Evolutionary conservation across 2,113 vertebrate species (phyloP).

Genomic region (Rhipidura dahli): DNA sequence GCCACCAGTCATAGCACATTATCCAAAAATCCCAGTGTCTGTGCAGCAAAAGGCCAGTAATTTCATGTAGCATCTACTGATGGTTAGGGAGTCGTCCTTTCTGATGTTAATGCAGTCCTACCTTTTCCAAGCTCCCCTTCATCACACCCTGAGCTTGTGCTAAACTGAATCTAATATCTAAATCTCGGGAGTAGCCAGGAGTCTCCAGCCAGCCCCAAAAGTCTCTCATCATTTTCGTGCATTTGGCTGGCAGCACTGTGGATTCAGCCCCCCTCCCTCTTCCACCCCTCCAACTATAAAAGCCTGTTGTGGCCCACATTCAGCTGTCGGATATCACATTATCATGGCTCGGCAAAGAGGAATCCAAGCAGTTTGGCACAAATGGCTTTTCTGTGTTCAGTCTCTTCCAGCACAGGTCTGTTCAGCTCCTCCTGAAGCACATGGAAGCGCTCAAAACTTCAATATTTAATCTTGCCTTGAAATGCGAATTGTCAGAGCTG

Average conservation of each 20-base stretch:
- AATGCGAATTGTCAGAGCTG: conserved; percentile 45
- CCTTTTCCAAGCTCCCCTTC: not conserved
- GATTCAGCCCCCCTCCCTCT: not conserved
- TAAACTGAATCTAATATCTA: not conserved
- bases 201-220: not conserved
- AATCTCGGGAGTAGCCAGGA: not conserved
- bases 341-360: conserved; percentile 55
- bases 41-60: not conserved
- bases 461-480: conserved; percentile 68
- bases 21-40: not conserved
- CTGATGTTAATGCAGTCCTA: accelerated
- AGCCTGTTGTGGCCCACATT: conserved; percentile 49
- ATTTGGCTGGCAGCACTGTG: not conserved
- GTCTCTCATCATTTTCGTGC: not conserved
- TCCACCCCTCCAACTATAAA: conserved; percentile 6
- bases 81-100: not conserved
- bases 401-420: not conserved
- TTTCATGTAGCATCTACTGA: not conserved
- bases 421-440: conserved; percentile 52
- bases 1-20: not conserved
- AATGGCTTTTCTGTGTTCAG: conserved; percentile 66
- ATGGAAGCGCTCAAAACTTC: conserved; percentile 53
- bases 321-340: conserved; percentile 56
- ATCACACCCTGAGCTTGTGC: not conserved
- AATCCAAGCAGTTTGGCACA: conserved; percentile 63